phyloP scores from a whole-genome alignment of 2,888 invertebrate species.

The Dolomedes plantarius region DNA sequence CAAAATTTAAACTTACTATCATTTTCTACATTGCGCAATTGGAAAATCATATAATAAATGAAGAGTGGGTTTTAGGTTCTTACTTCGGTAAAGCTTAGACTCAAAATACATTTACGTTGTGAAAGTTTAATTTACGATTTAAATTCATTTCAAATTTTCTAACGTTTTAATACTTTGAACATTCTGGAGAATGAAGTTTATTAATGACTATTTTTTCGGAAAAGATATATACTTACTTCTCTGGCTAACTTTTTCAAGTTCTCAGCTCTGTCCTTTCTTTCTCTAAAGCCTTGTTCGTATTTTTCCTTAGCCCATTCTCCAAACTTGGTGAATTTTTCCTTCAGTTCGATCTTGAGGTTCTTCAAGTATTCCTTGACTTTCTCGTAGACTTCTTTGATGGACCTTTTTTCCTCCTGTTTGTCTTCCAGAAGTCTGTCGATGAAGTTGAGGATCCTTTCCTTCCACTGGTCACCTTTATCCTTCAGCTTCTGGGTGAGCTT shows the following conservation, averaged over 20 bases:
- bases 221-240: slow-evolving; percentile 30
- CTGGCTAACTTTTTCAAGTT: slow-evolving; percentile 55
- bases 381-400: slow-evolving; percentile 50
- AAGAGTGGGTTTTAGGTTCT: too few relatives aligned
- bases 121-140: too few relatives aligned
- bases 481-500: slow-evolving; percentile 42
- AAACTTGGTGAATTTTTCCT: slow-evolving; percentile 66
- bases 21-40: too few relatives aligned
- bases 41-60: too few relatives aligned
- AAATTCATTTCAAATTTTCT: too few relatives aligned
- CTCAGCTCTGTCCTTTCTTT: slow-evolving; percentile 38
- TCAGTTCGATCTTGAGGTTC: slow-evolving; percentile 45
- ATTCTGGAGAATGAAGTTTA: too few relatives aligned
- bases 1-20: too few relatives aligned
- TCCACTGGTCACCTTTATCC: slow-evolving; percentile 29
- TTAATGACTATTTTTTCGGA: too few relatives aligned
- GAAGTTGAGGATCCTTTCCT: slow-evolving; percentile 44
- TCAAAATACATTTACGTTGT: too few relatives aligned
- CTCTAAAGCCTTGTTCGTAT: slow-evolving; percentile 44
- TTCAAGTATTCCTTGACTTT: slow-evolving; percentile 64
- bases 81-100: too few relatives aligned
- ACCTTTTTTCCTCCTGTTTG: slow-evolving; percentile 17
- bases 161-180: too few relatives aligned
- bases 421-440: slow-evolving; percentile 49
- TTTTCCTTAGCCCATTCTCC: slow-evolving; percentile 54